These are phyloP conservation scores for Acestrorhynchus altus DNA, from an alignment of 2,797 vertebrate genomes.

Conservation along the genomic window DNA sequence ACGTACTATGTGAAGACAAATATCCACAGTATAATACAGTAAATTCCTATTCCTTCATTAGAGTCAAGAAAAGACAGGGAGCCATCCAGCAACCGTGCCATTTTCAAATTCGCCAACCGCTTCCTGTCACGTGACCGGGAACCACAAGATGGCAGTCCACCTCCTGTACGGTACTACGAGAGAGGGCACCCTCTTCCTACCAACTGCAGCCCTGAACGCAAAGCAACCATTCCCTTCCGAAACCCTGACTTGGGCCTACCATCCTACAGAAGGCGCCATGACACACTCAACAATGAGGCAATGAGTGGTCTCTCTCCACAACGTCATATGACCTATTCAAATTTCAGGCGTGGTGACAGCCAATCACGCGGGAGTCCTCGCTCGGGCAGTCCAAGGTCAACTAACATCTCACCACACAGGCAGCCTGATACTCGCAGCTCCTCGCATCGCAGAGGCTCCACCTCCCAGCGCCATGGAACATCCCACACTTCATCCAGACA, in stretches of 20 bases:
- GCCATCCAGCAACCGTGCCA: slow-evolving; percentile 78
- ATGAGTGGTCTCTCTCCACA: slow-evolving; percentile 82
- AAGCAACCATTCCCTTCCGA: slow-evolving; percentile 80
- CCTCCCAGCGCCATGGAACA: slow-evolving; percentile 61
- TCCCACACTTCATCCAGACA: slow-evolving; percentile 67
- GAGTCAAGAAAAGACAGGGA: slow-evolving; percentile 70
- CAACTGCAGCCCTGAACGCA: slow-evolving; percentile 78
- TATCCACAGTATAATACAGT: neutral
- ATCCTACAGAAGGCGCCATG: slow-evolving; percentile 74
- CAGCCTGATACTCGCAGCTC: slow-evolving; percentile 53
- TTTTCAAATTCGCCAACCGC: slow-evolving; percentile 71
- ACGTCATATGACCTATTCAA: slow-evolving; percentile 79
- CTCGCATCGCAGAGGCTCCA: slow-evolving; percentile 64
- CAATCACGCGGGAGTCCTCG: slow-evolving; percentile 61
- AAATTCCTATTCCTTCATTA: slow-evolving; percentile 45
- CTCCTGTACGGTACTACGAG: slow-evolving; percentile 68
- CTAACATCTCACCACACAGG: slow-evolving; percentile 73
- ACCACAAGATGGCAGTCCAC: slow-evolving; percentile 52
- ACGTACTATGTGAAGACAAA: neutral
- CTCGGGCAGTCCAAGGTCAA: slow-evolving; percentile 75
- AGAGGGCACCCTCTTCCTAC: slow-evolving; percentile 75
- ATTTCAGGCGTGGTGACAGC: slow-evolving; percentile 76
- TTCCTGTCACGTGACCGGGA: slow-evolving; percentile 62
- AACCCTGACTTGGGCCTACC: slow-evolving; percentile 79
- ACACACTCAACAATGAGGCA: slow-evolving; percentile 66